Conservation (phyloP, 2,888 invertebrate genomes). For the Geotrupes spiniger region DNA sequence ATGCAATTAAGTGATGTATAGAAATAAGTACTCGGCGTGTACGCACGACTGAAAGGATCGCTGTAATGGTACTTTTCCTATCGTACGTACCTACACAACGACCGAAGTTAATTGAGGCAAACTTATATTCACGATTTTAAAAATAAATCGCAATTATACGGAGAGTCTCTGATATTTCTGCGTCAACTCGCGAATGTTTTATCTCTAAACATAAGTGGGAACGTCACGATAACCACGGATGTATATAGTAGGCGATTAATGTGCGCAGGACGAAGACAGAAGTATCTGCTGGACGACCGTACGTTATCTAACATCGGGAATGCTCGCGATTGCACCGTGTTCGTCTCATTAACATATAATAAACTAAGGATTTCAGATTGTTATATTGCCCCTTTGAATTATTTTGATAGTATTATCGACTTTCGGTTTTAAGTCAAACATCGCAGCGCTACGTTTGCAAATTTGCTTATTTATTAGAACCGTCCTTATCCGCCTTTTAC, state of each 20-base stretch:
- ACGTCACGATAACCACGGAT: constrained; percentile 23
- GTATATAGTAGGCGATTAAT: constrained; percentile 10
- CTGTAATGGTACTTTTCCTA: no score
- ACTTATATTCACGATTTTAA: constrained; percentile 25
- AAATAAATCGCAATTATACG: constrained; percentile 33
- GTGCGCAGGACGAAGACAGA: constrained; percentile 14
- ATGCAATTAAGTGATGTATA: no score
- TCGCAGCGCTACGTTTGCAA: constrained; percentile 2
- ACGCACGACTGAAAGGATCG: no score
- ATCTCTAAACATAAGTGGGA: constrained; percentile 28
- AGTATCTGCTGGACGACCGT: constrained; percentile 14
- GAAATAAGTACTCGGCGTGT: no score
- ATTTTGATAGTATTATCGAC: constrained; percentile 24
- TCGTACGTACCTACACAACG: constrained; percentile 16
- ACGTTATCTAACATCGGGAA: constrained; percentile 30
- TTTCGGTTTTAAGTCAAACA: constrained; percentile 9
- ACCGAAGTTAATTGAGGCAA: constrained; percentile 28
- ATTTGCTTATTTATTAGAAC: constrained; percentile 9
- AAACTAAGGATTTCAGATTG: constrained; percentile 25
- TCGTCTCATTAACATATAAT: constrained; percentile 32
- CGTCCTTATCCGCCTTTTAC: no score
- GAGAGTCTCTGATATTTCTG: constrained; percentile 28
- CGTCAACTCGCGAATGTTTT: constrained; percentile 26
- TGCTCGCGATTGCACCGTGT: constrained; percentile 29
- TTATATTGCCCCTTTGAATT: constrained; percentile 26